Base-by-base conservation (phyloP, 2,888 invertebrate genomes). In the Oligia fasciuncula region DNA sequence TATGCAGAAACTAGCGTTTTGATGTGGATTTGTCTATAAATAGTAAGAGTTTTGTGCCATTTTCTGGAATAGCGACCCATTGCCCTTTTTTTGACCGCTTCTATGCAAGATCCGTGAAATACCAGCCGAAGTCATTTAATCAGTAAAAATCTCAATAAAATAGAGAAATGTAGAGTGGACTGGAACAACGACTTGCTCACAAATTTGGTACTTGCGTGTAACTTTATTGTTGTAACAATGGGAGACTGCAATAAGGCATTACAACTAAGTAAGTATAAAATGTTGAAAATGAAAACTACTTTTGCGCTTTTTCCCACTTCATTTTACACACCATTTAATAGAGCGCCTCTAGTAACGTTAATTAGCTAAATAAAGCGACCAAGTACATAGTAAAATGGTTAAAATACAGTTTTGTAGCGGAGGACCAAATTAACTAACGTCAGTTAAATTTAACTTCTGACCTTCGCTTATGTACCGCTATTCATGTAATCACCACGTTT, bases 401-500 rank as follows among this genome's bases (percentile, higher is more conserved):
- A 57, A 57, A 4, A 57, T 3, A 57, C 9, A 23, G 57, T 19
- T n/a, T 68, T 68, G 46, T 19, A 19, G 6, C n/a, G 40, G 29
- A 66, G 14, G 17, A 51, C 23, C 49, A 3, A 69, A 66, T 51
- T 5, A 49, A 19, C 29, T 9, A 49, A 19, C 29, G 11, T 51
- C 68, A 49, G 19, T 62, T n/a, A 40, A 49, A 57, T 54, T 67
- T 46, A 40, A 35, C 68, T 54, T 70, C 40, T 67, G 57, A 71
- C 65, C 54, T 62, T 17, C 2, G 11, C 13, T 9, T 35, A 43
- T 13, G 29, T 35, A 40, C 83, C 49, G 57, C 69, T 70, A 79
- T 84, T 71, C 51, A 60, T 35, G 54, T 57, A 40, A 13, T 13
- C n/a, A 69, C 46, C 35, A 65, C 19, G 62, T 66, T 70, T 51